Evolutionary conservation across 1,140 invertebrate species (phyloP).

Genomic region (Leucophenga varia): DNA sequence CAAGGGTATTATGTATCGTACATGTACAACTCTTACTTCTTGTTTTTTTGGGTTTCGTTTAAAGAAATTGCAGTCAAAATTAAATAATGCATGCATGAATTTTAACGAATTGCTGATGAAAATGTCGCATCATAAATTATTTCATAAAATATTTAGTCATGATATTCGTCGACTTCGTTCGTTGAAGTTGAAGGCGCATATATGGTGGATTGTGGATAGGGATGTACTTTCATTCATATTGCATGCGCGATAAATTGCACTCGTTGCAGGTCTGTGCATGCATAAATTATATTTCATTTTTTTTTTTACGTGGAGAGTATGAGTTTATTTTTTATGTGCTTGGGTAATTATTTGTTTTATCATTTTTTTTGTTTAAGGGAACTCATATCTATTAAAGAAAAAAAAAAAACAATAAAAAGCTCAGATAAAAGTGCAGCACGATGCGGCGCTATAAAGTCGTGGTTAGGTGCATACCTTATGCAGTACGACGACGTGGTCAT

Average conservation of each 20-base stretch:
- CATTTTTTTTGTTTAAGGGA: too few species aligned
- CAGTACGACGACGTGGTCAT: constrained; percentile 46
- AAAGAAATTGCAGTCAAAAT: not conserved
- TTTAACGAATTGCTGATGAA: constrained; percentile 55
- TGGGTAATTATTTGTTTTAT: constrained; percentile 48
- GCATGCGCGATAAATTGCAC: not conserved
- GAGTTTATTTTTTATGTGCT: constrained; percentile 52
- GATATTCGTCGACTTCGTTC: too few species aligned
- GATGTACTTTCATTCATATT: too few species aligned
- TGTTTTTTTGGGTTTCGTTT: too few species aligned
- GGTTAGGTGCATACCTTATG: too few species aligned
- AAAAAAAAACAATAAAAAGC: not conserved
- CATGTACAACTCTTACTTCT: too few species aligned
- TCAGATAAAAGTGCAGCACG: too few species aligned
- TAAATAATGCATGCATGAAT: constrained; percentile 48
- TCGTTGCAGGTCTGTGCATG: constrained; percentile 32
- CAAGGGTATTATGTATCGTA: too few species aligned
- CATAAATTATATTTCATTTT: constrained; percentile 51
- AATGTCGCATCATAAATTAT: constrained; percentile 55
- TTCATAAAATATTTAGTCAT: constrained; percentile 23
- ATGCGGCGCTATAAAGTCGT: not conserved
- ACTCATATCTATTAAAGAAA: too few species aligned
- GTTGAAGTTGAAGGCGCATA: too few species aligned
- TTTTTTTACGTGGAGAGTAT: too few species aligned
- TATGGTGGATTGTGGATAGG: too few species aligned